A percentile compares a stretch with the other conserved stretches of the same genome.
Conservation (phyloP, 1,140 invertebrate genomes). For the Diorhabda sublineata region DNA sequence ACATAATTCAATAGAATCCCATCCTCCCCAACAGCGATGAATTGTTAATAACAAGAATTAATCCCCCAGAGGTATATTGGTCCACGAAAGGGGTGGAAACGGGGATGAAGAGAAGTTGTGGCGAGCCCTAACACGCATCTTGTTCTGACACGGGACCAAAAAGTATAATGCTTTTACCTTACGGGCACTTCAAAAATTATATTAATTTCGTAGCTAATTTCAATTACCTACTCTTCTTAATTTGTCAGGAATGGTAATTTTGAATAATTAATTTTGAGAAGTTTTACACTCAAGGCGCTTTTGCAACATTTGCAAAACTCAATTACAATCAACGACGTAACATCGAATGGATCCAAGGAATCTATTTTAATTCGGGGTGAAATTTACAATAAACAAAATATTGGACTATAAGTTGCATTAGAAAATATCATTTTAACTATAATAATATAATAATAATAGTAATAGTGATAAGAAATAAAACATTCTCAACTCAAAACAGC, state of each 20-base stretch:
- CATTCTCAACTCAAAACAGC: too few species aligned
- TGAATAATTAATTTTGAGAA: slow-evolving; percentile 23
- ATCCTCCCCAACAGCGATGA: background rate
- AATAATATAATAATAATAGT: too few species aligned
- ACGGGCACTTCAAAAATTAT: slow-evolving; percentile 27
- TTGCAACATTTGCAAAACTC: slow-evolving; percentile 14
- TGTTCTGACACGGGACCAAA: slow-evolving; percentile 29
- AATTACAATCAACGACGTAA: background rate
- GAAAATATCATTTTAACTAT: too few species aligned
- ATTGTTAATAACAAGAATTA: slow-evolving; percentile 5
- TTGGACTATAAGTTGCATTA: too few species aligned
- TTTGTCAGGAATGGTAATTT: slow-evolving; percentile 18
- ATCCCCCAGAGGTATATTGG: slow-evolving; percentile 18
- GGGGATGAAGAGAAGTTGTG: slow-evolving; percentile 9
- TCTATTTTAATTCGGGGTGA: too few species aligned
- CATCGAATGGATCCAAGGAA: too few species aligned
- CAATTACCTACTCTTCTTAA: slow-evolving; percentile 22
- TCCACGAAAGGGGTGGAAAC: slow-evolving; percentile 22
- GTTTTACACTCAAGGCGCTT: slow-evolving; percentile 22
- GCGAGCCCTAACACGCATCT: slow-evolving; percentile 21
- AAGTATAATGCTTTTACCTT: slow-evolving; percentile 20
- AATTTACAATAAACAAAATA: too few species aligned
- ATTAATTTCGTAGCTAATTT: slow-evolving; percentile 25
- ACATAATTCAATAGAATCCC: background rate
- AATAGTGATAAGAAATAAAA: too few species aligned